Evolutionary conservation across 2,797 vertebrate genomes (phyloP).

Genomic region (Heliangelus exortis): DNA sequence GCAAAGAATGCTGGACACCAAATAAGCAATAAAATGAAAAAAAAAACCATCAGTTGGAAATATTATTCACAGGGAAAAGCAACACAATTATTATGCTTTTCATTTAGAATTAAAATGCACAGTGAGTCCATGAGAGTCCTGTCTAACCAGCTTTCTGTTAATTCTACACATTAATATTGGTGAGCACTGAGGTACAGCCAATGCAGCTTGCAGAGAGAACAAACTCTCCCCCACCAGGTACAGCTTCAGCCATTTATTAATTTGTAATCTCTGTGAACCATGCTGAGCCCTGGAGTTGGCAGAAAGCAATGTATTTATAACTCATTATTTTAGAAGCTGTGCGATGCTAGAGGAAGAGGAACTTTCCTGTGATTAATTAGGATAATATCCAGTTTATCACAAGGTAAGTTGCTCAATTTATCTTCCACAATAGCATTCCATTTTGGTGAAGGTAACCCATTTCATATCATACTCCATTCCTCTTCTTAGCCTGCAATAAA

Average conservation of each 20-base stretch:
- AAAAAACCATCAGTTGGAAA: slow-evolving; percentile 4
- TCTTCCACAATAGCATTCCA: background rate
- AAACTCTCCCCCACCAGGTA: background rate
- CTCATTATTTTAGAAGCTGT: slow-evolving; percentile 12
- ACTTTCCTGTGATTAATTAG: slow-evolving; percentile 4
- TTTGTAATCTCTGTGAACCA: slow-evolving; percentile 24
- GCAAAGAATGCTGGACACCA: background rate
- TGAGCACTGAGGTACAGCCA: slow-evolving; percentile 22
- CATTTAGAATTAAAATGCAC: slow-evolving; percentile 42
- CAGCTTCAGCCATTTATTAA: background rate
- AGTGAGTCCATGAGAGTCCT: background rate
- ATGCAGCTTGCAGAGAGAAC: background rate
- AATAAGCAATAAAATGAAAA: background rate
- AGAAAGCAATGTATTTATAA: slow-evolving; percentile 36
- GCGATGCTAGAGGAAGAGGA: background rate
- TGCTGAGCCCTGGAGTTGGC: background rate
- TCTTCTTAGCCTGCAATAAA: background rate
- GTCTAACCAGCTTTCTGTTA: background rate
- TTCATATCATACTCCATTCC: background rate
- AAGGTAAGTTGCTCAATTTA: background rate
- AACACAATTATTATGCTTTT: slow-evolving; percentile 4
- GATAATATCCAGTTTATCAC: slow-evolving; percentile 40
- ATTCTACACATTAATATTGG: slow-evolving; percentile 5
- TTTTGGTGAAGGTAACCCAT: slow-evolving; percentile 18
- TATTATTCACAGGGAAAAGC: slow-evolving; percentile 4